These are phyloP conservation scores for Lepus europaeus DNA, from an alignment of 2,113 vertebrate genomes.

Conservation along the genomic window DNA sequence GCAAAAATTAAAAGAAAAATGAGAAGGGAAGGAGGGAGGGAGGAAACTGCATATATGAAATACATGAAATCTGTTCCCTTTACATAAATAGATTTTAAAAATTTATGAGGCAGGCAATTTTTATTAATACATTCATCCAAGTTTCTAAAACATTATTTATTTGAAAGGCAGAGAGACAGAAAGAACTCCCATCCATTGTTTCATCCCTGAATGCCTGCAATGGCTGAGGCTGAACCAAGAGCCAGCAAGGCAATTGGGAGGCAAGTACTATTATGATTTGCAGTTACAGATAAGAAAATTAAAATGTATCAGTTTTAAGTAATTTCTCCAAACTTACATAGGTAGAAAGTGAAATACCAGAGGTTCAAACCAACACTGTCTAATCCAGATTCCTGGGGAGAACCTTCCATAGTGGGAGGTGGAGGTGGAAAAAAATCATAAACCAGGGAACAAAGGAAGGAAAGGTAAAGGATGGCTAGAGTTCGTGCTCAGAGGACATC, in stretches of 20 bases:
- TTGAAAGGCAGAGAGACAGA: no score
- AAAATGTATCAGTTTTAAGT: background rate
- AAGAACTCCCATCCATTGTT: no score
- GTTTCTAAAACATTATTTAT: no score
- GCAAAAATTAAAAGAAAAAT: no score
- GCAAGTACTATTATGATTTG: background rate
- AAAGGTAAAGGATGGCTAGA: background rate
- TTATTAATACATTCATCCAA: no score
- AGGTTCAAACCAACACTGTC: background rate
- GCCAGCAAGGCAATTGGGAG: background rate
- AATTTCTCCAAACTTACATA: background rate
- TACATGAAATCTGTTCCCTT: no score
- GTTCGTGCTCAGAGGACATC: background rate
- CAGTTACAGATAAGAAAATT: background rate
- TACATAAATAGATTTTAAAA: no score
- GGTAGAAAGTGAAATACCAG: background rate
- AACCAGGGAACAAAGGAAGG: background rate
- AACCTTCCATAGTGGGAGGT: background rate
- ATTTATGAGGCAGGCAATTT: no score
- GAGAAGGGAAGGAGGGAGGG: no score
- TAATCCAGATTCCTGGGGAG: background rate
- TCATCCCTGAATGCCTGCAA: no score
- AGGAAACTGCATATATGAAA: no score
- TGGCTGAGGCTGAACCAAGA: no score
- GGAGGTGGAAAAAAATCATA: background rate